Evolutionary conservation across 2,888 invertebrate genomes (phyloP), one percentile per base, ranked within the genome.

Genomic region (Hirtodrosophila cameraria): DNA sequence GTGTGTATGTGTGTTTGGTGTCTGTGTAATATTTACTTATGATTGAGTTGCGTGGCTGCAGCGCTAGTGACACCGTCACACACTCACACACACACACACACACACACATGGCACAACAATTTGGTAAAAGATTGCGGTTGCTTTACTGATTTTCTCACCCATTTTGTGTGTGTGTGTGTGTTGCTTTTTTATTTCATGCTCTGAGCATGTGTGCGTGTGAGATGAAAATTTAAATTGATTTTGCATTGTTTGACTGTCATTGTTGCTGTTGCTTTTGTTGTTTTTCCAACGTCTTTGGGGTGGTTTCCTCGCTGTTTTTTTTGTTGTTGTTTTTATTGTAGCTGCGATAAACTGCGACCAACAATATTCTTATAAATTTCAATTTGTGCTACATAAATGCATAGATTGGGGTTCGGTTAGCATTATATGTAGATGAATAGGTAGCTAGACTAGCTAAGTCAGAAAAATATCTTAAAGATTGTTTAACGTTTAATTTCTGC

Each of bases 191-290:
- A 12, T 27, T 43, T 11, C 31, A 18, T 39, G 25, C 8, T 13
- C 23, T 30, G 31, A 23, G 27, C 35, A 36, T 49, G 30, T 20
- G 33, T 39, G 49, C 42, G 46, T 42, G 59, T 58, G 67, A 82
- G 83, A 82, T 85, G 85, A 81, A 82, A 86, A 86, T 88, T 88
- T 84, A 85, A 88, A 88, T 87, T 86, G 88, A 88, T 88, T 87
- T 80, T 83, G 72, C 88, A 84, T 75, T 88, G 84, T 80, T 82
- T 75, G 80, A 80, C 60, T 75, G 75, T 66, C 80, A 69, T 85
- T 87, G 67, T 72, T 82, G 67, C 71, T 82, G 63, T 75, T 75
- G 69, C 74, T 80, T 59, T 68, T 81, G 64, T 73, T 72, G 67
- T 46, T 50, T 43, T 45, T n/a, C n/a, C n/a, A n/a, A n/a, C 73